A percentile compares a stretch with the other conserved stretches of the same genome.
These are phyloP conservation scores for Centropus bengalensis DNA, from an alignment of 2,113 vertebrate genomes.

Conservation along the genomic window DNA sequence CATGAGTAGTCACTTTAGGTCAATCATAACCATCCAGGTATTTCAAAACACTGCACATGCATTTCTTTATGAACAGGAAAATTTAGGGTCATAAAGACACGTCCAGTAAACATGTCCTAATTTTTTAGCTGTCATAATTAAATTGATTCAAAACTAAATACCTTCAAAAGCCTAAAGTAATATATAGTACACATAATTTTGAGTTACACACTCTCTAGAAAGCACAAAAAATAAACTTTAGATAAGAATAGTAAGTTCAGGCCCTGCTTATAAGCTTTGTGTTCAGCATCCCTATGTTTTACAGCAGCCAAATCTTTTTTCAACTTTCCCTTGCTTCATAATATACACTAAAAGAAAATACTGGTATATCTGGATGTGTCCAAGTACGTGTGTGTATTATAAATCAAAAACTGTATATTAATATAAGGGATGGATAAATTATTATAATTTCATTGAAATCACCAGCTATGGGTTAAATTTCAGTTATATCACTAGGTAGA, in stretches of 20 bases:
- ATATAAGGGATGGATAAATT: neutral
- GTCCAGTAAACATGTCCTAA: neutral
- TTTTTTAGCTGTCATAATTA: conserved; percentile 11
- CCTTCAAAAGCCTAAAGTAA: neutral
- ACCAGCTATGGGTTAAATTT: neutral
- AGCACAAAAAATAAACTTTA: neutral
- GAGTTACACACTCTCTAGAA: neutral
- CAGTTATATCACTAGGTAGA: neutral
- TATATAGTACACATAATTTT: neutral
- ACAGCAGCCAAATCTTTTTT: neutral
- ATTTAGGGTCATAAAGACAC: neutral
- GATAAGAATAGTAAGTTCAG: neutral
- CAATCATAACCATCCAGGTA: neutral
- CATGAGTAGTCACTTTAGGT: neutral
- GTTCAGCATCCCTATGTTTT: neutral
- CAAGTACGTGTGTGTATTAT: neutral
- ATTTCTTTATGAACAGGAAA: neutral
- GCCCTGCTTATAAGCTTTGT: neutral
- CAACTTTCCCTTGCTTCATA: neutral
- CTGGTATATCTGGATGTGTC: neutral
- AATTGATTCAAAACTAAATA: neutral
- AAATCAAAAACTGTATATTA: neutral
- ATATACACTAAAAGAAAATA: neutral
- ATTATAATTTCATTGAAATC: neutral
- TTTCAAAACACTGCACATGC: neutral